A percentile compares a stretch with the other conserved stretches of the same genome.
Conservation (phyloP, 2,888 invertebrate genomes). For the Lithosia quadra region DNA sequence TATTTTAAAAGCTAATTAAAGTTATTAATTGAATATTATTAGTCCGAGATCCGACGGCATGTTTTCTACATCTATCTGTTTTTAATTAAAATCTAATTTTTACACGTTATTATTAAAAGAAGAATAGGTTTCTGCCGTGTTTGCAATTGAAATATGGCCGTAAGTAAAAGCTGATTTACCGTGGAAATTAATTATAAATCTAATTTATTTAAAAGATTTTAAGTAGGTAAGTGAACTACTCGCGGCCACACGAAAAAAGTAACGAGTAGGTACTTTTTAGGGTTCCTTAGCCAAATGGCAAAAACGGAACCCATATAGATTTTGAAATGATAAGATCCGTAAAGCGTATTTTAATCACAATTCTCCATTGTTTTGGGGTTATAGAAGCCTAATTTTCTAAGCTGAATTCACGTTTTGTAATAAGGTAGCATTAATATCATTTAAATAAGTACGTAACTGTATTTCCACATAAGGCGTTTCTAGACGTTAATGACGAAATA, state of each 20-base stretch:
- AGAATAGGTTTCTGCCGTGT: background rate
- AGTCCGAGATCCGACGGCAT: slow-evolving; percentile 5
- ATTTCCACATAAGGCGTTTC: background rate
- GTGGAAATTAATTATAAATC: slow-evolving; percentile 6
- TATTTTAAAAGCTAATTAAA: slow-evolving; percentile 22
- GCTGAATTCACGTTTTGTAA: background rate
- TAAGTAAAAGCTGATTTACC: background rate
- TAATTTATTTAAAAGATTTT: background rate
- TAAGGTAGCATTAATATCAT: background rate
- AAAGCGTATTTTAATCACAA: background rate
- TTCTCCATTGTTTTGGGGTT: background rate
- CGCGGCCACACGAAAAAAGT: background rate
- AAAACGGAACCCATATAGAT: too few species aligned
- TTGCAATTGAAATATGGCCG: background rate
- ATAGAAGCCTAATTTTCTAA: background rate
- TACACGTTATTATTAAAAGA: background rate
- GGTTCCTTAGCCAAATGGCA: too few species aligned
- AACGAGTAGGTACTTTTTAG: too few species aligned
- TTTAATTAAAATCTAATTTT: background rate
- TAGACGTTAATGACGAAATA: slow-evolving; percentile 1
- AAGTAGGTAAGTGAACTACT: background rate
- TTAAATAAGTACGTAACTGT: background rate
- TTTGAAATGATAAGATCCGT: too few species aligned
- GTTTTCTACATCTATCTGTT: background rate
- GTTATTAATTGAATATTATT: slow-evolving; percentile 12